Conservation (phyloP, 2,888 invertebrate genomes). For the Sarcophaga caerulescens region DNA sequence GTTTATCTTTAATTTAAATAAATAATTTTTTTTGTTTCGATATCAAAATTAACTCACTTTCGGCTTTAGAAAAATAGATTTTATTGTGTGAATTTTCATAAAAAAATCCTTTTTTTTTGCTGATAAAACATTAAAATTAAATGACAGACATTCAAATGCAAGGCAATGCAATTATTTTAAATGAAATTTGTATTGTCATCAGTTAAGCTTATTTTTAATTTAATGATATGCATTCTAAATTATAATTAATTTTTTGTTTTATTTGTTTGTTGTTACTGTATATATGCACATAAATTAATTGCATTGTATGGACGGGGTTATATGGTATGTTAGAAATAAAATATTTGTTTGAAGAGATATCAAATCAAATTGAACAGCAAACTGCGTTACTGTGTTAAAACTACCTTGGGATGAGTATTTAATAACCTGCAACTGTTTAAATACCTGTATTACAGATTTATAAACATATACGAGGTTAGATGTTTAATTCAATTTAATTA, state of each 20-base stretch:
- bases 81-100: not conserved
- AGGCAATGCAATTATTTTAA: constrained; percentile 26
- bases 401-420: not conserved
- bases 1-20: constrained; percentile 46
- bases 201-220: constrained; percentile 27
- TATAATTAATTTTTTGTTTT: constrained; percentile 21
- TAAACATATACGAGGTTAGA: too few relatives aligned
- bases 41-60: constrained; percentile 39
- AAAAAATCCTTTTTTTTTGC: not conserved
- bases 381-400: not conserved
- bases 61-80: not conserved
- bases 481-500: too few relatives aligned
- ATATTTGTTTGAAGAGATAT: not conserved
- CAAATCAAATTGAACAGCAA: too few relatives aligned
- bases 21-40: constrained; percentile 28
- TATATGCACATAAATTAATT: not conserved
- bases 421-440: not conserved
- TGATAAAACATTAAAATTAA: constrained; percentile 17
- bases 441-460: too few relatives aligned
- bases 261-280: not conserved
- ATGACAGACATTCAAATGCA: constrained; percentile 35
- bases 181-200: constrained; percentile 22
- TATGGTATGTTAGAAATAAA: not conserved
- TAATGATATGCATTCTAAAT: constrained; percentile 45
- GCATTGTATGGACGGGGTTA: not conserved